A percentile compares a stretch with the other conserved stretches of the same genome.
Evolutionary conservation across 64 coral and sea anemone genomes (phyloP).

Genomic region (Exaiptasia diaphana): DNA sequence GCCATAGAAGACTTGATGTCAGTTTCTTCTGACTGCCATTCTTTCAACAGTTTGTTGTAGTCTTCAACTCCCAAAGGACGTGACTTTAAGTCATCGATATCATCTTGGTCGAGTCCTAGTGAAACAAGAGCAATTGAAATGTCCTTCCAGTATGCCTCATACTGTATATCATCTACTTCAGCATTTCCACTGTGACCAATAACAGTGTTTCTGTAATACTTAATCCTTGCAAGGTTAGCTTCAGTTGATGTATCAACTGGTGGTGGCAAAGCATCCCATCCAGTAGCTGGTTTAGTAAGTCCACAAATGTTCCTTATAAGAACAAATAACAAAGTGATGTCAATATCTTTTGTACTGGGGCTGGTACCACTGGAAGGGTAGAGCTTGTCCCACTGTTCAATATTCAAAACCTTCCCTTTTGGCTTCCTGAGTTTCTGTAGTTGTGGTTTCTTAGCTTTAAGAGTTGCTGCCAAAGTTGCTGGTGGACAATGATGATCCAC

Average conservation of each 20-base stretch:
- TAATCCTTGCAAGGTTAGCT: not conserved
- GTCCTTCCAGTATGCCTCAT: not conserved
- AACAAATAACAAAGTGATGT: slow-evolving; percentile 31
- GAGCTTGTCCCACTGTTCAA: not conserved
- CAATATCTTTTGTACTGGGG: not conserved
- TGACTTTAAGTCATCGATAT: not conserved
- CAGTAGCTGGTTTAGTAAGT: slow-evolving; percentile 21
- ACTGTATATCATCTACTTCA: not conserved
- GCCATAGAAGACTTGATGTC: not conserved
- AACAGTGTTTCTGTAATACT: not conserved
- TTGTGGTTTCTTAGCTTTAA: not conserved
- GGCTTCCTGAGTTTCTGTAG: not conserved
- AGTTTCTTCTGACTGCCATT: no score
- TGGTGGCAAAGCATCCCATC: not conserved
- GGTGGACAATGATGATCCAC: not conserved
- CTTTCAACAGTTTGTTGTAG: not conserved
- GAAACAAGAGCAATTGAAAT: not conserved
- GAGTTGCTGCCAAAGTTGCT: not conserved
- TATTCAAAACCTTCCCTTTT: not conserved
- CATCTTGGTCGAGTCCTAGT: no score
- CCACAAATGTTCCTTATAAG: slow-evolving; percentile 63
- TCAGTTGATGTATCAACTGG: not conserved
- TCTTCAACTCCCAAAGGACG: not conserved
- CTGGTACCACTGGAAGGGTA: slow-evolving; percentile 4
- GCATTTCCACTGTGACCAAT: slow-evolving; percentile 38